A percentile compares a stretch with the other conserved stretches of the same genome.
Evolutionary conservation across 2,113 vertebrate species (phyloP).

Genomic region (Hymenochirus boettgeri): DNA sequence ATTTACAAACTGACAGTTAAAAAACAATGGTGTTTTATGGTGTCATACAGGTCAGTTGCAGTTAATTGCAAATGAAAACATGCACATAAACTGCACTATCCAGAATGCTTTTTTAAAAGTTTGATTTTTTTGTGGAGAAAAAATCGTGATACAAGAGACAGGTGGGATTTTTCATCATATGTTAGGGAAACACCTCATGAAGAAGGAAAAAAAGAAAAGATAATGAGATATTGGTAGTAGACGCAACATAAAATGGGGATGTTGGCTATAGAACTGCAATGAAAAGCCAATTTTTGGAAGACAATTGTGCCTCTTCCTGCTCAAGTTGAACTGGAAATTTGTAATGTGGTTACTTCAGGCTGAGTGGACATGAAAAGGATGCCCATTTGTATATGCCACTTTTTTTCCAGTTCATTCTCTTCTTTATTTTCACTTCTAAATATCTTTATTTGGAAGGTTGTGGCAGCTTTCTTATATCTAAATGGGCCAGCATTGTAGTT

Average conservation of each 20-base stretch:
- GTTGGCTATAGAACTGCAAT: background rate
- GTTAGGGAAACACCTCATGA: no score
- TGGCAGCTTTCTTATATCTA: background rate
- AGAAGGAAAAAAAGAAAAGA: no score
- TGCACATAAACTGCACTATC: no score
- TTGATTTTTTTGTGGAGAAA: no score
- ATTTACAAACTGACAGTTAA: no score
- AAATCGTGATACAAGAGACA: no score
- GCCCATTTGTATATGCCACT: constrained; percentile 9
- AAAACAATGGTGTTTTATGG: no score
- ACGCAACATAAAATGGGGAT: background rate
- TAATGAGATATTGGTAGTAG: no score
- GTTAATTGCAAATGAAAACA: no score
- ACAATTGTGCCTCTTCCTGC: background rate
- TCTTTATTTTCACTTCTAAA: background rate
- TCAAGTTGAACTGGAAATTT: constrained; percentile 23
- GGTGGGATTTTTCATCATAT: no score
- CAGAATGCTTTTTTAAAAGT: no score
- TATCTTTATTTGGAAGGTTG: background rate
- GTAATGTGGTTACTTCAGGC: constrained; percentile 36
- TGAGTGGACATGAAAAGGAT: constrained; percentile 23
- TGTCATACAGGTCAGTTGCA: no score
- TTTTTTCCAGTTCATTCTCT: background rate
- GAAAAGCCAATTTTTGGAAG: background rate
- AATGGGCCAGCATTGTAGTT: background rate